A percentile compares a stretch with the other conserved stretches of the same genome.
phyloP scores from a whole-genome alignment of 2,888 invertebrate species.

The Andricus quercusramuli region DNA sequence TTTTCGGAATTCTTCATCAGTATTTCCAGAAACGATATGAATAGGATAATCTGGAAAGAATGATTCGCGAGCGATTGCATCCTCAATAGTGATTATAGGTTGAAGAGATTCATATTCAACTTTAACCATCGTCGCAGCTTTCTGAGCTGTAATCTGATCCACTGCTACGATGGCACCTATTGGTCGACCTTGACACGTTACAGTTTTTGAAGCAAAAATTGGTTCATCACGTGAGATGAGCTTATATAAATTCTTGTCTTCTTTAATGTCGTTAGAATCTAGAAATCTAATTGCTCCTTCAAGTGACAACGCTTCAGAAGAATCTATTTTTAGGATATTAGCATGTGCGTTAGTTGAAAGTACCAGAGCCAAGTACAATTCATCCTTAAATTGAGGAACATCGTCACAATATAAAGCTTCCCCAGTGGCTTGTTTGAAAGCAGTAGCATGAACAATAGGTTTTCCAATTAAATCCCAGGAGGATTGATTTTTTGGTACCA shows the following conservation, averaged over 20 bases:
- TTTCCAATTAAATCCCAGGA: constrained; percentile 88
- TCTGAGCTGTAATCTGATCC: constrained; percentile 88
- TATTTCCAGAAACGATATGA: constrained; percentile 83
- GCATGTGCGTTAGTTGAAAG: constrained; percentile 90
- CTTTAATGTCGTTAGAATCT: constrained; percentile 85
- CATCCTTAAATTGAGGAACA: constrained; percentile 86
- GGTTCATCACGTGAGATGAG: constrained; percentile 11
- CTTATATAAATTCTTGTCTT: constrained; percentile 4
- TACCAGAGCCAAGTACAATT: constrained; percentile 89
- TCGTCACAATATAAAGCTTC: constrained; percentile 95
- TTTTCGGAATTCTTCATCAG: constrained; percentile 83
- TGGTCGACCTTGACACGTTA: constrained; percentile 87
- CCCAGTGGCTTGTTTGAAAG: constrained; percentile 91
- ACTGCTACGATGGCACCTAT: constrained; percentile 88
- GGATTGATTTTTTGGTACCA: constrained; percentile 80
- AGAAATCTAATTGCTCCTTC: constrained; percentile 89
- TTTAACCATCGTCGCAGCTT: constrained; percentile 88
- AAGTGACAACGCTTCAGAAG: constrained; percentile 85
- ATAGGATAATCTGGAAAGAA: constrained; percentile 82
- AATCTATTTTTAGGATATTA: constrained; percentile 86
- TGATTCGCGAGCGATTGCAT: constrained; percentile 88
- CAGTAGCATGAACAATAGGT: constrained; percentile 88
- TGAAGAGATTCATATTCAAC: constrained; percentile 88
- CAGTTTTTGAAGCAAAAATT: constrained; percentile 67
- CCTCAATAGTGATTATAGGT: constrained; percentile 91